These are phyloP conservation scores for Lucilia sericata DNA, from an alignment of 1,140 invertebrate genomes.

Conservation along the genomic window DNA sequence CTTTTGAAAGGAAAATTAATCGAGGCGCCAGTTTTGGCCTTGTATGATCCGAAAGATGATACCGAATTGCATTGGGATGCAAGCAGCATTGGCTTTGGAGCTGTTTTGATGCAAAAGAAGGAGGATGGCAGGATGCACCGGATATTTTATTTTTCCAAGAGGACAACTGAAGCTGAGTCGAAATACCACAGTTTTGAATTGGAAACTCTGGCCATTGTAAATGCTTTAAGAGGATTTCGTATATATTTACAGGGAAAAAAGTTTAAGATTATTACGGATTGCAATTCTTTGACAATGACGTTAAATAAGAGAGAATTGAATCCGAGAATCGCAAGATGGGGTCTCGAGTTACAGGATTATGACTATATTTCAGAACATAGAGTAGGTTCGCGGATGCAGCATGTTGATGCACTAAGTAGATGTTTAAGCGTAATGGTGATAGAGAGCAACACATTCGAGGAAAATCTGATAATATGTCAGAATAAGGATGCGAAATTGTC, in stretches of 20 bases:
- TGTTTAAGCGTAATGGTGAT: conserved; percentile 57
- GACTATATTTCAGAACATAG: conserved; percentile 51
- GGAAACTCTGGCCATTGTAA: conserved; percentile 70
- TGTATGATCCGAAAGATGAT: conserved; percentile 48
- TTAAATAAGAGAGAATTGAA: conserved; percentile 65
- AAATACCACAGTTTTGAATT: conserved; percentile 69
- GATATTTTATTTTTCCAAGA: conserved; percentile 66
- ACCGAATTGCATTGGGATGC: conserved; percentile 59
- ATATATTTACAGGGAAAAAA: conserved; percentile 69
- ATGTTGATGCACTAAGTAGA: conserved; percentile 46
- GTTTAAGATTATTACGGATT: conserved; percentile 69
- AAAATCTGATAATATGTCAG: conserved; percentile 55
- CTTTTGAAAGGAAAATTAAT: conserved; percentile 45
- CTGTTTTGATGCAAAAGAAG: conserved; percentile 56
- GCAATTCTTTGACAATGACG: conserved; percentile 62
- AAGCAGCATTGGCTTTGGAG: conserved; percentile 56
- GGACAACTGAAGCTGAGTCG: conserved; percentile 61
- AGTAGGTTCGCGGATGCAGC: conserved; percentile 53
- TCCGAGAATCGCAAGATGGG: conserved; percentile 2
- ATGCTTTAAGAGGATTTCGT: conserved; percentile 69
- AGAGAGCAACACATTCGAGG: conserved; percentile 52
- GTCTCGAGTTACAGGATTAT: not conserved
- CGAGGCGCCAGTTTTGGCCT: conserved; percentile 56
- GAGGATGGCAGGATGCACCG: conserved; percentile 54
- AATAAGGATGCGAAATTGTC: too few species aligned